Evolutionary conservation across 1,140 invertebrate genomes (phyloP).

Genomic region (Solenopsis invicta): DNA sequence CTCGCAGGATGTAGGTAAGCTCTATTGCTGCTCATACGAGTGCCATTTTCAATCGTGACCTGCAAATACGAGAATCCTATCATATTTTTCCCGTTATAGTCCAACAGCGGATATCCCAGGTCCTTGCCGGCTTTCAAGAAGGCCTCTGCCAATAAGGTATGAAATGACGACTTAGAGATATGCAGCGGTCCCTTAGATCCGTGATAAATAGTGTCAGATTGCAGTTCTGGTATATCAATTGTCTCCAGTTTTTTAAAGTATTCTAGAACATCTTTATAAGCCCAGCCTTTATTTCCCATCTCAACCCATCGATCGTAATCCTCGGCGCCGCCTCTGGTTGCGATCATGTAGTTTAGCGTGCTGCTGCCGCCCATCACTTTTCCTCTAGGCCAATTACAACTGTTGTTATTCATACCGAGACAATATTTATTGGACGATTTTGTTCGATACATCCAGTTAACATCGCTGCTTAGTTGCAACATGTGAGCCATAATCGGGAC

Average conservation of each 20-base stretch:
- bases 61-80: too few species aligned
- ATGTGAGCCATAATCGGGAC: too few species aligned
- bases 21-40: slow-evolving; percentile 89
- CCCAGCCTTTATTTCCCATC: slow-evolving; percentile 94
- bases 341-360: slow-evolving; percentile 97
- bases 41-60: too few species aligned
- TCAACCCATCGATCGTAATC: slow-evolving; percentile 83
- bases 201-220: slow-evolving; percentile 87
- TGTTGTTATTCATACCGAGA: too few species aligned
- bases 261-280: slow-evolving; percentile 92
- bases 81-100: too few species aligned
- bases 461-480: too few species aligned
- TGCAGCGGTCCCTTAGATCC: slow-evolving; percentile 89
- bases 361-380: slow-evolving; percentile 95
- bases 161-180: slow-evolving; percentile 87
- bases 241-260: slow-evolving; percentile 94
- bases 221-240: slow-evolving; percentile 88
- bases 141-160: too few species aligned
- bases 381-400: too few species aligned
- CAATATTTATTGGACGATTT: too few species aligned
- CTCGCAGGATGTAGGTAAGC: slow-evolving; percentile 91
- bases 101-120: too few species aligned
- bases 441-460: too few species aligned
- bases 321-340: slow-evolving; percentile 92
- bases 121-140: too few species aligned